Evolutionary conservation across 2,797 vertebrate genomes (phyloP).

Genomic region (Muscicapa comitata): DNA sequence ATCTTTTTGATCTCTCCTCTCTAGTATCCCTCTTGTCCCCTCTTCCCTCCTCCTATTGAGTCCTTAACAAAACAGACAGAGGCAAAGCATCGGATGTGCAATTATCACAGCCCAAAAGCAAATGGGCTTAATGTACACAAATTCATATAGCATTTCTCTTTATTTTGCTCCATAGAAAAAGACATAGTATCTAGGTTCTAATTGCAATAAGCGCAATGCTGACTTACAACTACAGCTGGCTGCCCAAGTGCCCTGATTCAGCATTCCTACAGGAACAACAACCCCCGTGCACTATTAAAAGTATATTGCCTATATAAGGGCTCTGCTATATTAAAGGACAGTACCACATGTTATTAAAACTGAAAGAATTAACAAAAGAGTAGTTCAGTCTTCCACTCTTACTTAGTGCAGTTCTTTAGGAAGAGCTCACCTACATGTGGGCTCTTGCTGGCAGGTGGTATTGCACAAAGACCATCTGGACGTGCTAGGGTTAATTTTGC

Average conservation of each 20-base stretch:
- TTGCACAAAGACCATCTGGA: background rate
- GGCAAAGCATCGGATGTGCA: background rate
- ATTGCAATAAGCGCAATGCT: background rate
- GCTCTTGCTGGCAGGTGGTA: background rate
- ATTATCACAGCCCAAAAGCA: background rate
- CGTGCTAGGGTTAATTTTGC: background rate
- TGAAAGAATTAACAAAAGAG: background rate
- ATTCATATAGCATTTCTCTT: background rate
- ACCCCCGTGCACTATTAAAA: background rate
- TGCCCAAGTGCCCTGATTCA: background rate
- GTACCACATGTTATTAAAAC: background rate
- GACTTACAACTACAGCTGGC: background rate
- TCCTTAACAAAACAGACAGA: background rate
- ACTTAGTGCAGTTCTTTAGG: background rate
- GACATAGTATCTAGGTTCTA: background rate
- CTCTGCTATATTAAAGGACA: background rate
- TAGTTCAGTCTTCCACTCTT: background rate
- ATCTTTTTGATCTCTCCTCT: background rate
- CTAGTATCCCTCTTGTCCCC: background rate
- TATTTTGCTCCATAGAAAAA: background rate
- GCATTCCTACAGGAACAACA: background rate
- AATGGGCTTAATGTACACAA: background rate
- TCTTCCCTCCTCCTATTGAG: background rate
- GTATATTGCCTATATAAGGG: background rate
- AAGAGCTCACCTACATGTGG: background rate